Evolutionary conservation across 2,888 invertebrate genomes (phyloP).

Genomic region (Hirtodrosophila histrioides): DNA sequence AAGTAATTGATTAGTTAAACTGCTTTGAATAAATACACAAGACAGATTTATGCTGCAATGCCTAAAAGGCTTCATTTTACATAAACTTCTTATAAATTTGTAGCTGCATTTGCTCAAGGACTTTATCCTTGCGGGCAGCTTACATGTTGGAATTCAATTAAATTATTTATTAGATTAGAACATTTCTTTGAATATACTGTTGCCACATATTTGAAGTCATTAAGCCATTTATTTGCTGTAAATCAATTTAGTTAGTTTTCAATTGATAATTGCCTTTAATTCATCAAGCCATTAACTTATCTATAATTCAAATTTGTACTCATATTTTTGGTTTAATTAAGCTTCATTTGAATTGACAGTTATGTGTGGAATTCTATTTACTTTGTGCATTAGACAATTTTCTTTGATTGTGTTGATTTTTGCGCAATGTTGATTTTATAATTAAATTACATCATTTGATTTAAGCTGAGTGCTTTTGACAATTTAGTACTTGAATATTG

Average conservation of each 20-base stretch:
- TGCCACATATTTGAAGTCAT: not conserved
- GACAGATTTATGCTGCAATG: too few species aligned
- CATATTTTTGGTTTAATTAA: not conserved
- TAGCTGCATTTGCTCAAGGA: too few species aligned
- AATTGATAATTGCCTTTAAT: not conserved
- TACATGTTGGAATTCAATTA: conserved; percentile 2
- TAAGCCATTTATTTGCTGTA: conserved; percentile 1
- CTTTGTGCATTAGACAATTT: not conserved
- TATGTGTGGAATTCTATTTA: too few species aligned
- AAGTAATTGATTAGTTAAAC: too few species aligned
- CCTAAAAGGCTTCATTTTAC: too few species aligned
- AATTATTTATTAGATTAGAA: conserved; percentile 4
- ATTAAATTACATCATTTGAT: conserved; percentile 5
- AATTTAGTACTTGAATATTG: conserved; percentile 1
- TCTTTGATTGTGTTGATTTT: not conserved
- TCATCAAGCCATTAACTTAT: conserved; percentile 1
- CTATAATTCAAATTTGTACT: not conserved
- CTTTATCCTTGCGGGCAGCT: not conserved
- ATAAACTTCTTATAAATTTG: too few species aligned
- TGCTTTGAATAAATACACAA: too few species aligned
- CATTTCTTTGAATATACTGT: not conserved
- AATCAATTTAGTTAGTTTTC: not conserved
- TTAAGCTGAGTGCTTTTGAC: conserved; percentile 7
- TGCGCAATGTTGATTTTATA: conserved; percentile 1
- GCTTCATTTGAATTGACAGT: too few species aligned